Evolutionary conservation across 2,888 invertebrate genomes (phyloP), one percentile per base, ranked within the genome.

Genomic region (Stenolophus ochropezus): DNA sequence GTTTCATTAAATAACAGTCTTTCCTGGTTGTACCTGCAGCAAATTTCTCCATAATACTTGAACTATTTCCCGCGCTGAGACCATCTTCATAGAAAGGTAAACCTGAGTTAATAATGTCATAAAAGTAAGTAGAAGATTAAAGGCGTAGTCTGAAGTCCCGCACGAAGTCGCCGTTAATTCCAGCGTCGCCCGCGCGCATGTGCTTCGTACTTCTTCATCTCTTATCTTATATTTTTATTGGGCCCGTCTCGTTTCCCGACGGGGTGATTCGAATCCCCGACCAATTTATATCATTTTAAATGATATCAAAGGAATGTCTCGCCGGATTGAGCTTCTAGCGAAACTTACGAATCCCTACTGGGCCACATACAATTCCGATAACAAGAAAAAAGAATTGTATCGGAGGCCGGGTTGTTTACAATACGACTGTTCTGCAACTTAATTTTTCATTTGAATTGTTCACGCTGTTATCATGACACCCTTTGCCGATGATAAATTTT

Each of bases 231-330:
- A 84, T 84, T 84, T 84, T 84, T 84, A 83, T 84, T 84, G 84
- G 83, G 79, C 83, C 81, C 82, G 83, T 80, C 81, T 79, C 77
- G 82, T 83, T 83, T 85, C 86, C 85, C 86, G 81, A 80, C 82
- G 85, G 86, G 85, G 85, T 85, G 85, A 84, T 86, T 85, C 83
- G 82, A 81, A 83, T 84, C 83, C 83, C 85, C 79, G 84, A 85
- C 85, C 86, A 86, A 86, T 86, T 86, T 86, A 86, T 86, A 86
- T 85, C 85, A 83, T 86, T 86, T 86, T 86, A 86, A 86, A 86
- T 85, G 85, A 85, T 86, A 85, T 85, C 84, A 85, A 85, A 85
- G 82, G 84, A 84, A 84, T 83, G 83, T 80, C 82, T 83, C 82
- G 79, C 83, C 83, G 82, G 76, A 84, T 84, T 79, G 83, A 80